Percentiles rank a stretch among this genome's conserved stretches.
These are phyloP conservation scores for Gephyroberyx darwinii DNA, from an alignment of 2,797 vertebrate species.

Conservation along the genomic window DNA sequence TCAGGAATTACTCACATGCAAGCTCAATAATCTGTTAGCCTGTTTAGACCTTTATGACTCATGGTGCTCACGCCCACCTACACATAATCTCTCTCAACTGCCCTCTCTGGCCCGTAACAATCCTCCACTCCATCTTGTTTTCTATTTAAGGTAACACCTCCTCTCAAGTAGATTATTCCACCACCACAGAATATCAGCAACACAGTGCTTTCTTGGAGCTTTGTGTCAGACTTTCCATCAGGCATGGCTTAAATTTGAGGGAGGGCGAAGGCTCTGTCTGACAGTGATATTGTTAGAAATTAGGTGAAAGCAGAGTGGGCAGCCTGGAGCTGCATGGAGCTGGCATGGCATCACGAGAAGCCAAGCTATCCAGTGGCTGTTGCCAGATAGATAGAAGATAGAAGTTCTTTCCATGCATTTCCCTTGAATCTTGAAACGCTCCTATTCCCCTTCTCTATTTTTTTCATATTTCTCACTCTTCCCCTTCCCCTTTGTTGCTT, in stretches of 20 bases:
- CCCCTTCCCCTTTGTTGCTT: neutral
- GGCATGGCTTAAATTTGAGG: constrained; percentile 32
- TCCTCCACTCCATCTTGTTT: constrained; percentile 61
- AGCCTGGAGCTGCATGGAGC: constrained; percentile 39
- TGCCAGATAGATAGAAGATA: constrained; percentile 6
- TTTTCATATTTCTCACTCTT: neutral
- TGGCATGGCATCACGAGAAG: constrained; percentile 33
- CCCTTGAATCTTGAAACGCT: neutral
- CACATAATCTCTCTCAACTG: constrained; percentile 56
- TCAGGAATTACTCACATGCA: constrained; percentile 45
- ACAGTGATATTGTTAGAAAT: constrained; percentile 36
- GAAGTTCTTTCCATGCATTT: constrained; percentile 12
- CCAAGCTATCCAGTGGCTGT: neutral
- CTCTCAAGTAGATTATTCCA: constrained; percentile 37
- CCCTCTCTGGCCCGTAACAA: constrained; percentile 44
- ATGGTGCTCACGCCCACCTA: constrained; percentile 48
- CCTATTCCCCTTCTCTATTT: neutral
- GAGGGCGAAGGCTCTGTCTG: constrained; percentile 16
- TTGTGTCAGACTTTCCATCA: constrained; percentile 35
- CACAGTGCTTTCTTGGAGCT: constrained; percentile 29
- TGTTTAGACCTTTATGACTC: constrained; percentile 60
- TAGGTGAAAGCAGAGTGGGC: constrained; percentile 37
- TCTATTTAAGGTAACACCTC: constrained; percentile 39
- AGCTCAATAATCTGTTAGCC: constrained; percentile 26
- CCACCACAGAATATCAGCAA: constrained; percentile 10